Evolutionary conservation across 2,888 invertebrate species (phyloP).

Genomic region (Dryobotodes eremita): DNA sequence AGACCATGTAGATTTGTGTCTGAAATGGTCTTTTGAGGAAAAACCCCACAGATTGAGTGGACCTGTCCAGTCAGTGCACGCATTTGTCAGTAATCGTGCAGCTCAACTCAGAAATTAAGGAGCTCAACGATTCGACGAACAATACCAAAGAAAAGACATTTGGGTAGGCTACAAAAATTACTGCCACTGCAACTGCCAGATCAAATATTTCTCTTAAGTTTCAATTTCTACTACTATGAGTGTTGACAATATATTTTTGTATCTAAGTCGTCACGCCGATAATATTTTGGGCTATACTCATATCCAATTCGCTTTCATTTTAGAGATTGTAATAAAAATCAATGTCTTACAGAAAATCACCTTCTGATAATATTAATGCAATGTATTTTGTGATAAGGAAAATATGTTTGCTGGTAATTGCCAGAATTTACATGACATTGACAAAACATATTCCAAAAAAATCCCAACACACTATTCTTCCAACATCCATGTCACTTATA

Average conservation of each 20-base stretch:
- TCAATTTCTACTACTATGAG: not conserved
- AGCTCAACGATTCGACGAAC: too few species aligned
- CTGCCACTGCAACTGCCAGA: too few species aligned
- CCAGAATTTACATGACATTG: not conserved
- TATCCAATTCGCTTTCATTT: not conserved
- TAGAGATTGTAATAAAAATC: not conserved
- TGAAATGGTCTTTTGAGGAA: too few species aligned
- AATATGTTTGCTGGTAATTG: not conserved
- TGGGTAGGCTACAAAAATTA: too few species aligned
- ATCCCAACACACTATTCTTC: conserved; percentile 21
- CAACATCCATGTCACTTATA: conserved; percentile 45
- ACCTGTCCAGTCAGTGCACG: too few species aligned
- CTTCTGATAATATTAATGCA: not conserved
- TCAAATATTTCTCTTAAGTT: not conserved
- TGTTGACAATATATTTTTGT: not conserved
- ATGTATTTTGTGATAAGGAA: not conserved
- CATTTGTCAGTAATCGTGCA: too few species aligned
- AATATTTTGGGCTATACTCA: not conserved
- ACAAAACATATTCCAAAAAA: not conserved
- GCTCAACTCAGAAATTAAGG: too few species aligned
- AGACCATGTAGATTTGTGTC: too few species aligned
- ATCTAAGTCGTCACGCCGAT: not conserved
- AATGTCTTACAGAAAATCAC: not conserved
- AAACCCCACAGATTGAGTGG: too few species aligned
- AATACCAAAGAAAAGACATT: too few species aligned